Percentiles rank a stretch among this genome's conserved stretches.
Conservation (phyloP, 2,113 vertebrate genomes). For the Ariopsis seemanni region DNA sequence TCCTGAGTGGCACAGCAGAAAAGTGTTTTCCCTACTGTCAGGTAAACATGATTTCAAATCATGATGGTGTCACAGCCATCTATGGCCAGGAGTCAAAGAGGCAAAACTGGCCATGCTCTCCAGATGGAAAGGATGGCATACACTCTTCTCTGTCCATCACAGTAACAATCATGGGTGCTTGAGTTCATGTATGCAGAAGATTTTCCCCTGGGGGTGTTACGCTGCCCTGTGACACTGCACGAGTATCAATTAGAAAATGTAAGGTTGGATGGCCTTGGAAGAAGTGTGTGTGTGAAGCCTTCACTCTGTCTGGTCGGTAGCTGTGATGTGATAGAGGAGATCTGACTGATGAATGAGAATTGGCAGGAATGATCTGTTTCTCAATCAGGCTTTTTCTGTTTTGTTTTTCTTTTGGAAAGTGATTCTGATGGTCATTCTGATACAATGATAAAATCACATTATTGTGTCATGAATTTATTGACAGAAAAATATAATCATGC, state of each 20-base stretch:
- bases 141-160: background rate
- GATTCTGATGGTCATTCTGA: background rate
- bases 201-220: background rate
- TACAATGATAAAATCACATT: background rate
- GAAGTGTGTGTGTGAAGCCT: background rate
- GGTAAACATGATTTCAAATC: background rate
- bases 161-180: background rate
- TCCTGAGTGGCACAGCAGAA: background rate
- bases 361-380: background rate
- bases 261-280: background rate
- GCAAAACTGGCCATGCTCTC: background rate
- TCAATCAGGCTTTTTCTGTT: background rate
- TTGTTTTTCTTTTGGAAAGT: background rate
- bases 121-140: background rate
- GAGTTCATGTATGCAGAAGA: background rate
- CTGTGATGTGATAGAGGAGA: background rate
- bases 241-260: background rate
- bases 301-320: background rate
- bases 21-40: background rate
- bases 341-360: background rate
- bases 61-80: background rate
- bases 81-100: background rate
- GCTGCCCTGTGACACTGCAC: background rate
- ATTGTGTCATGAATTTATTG: background rate
- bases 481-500: background rate